A percentile compares a stretch with the other conserved stretches of the same genome.
Conservation (phyloP, 2,797 vertebrate species). For the Anguilla megastoma region DNA sequence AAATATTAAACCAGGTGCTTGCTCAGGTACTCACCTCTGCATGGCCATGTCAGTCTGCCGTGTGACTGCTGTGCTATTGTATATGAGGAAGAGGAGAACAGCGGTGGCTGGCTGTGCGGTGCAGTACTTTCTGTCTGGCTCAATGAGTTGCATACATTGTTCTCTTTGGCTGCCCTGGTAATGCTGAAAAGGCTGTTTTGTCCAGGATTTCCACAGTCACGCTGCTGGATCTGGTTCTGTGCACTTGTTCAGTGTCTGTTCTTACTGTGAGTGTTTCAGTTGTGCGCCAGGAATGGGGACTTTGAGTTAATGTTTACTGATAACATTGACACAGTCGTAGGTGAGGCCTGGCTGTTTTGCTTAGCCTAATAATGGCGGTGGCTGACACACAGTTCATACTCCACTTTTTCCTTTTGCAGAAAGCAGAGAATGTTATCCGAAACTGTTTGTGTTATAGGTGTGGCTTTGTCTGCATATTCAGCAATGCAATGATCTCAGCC, state of each 20-base stretch:
- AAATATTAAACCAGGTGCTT: neutral
- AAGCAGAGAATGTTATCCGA: neutral
- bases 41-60: slow-evolving; percentile 50
- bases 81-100: slow-evolving; percentile 27
- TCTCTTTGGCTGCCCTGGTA: neutral
- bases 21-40: slow-evolving; percentile 59
- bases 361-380: neutral
- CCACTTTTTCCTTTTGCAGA: neutral
- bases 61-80: slow-evolving; percentile 33
- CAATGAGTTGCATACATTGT: slow-evolving; percentile 13
- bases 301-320: slow-evolving; percentile 69
- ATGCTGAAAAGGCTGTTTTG: neutral
- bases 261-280: slow-evolving; percentile 2
- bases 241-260: slow-evolving; percentile 25
- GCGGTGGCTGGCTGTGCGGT: slow-evolving; percentile 4
- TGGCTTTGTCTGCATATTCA: neutral
- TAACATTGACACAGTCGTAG: slow-evolving; percentile 46
- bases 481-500: neutral
- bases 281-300: slow-evolving; percentile 32
- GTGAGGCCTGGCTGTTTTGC: slow-evolving; percentile 36
- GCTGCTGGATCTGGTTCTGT: neutral
- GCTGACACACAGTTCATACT: neutral
- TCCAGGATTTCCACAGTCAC: neutral
- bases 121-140: neutral
- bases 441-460: neutral